Evolutionary conservation across 2,113 vertebrate species (phyloP), one percentile per base, ranked within the genome.

Genomic region (Setophaga coronata): DNA sequence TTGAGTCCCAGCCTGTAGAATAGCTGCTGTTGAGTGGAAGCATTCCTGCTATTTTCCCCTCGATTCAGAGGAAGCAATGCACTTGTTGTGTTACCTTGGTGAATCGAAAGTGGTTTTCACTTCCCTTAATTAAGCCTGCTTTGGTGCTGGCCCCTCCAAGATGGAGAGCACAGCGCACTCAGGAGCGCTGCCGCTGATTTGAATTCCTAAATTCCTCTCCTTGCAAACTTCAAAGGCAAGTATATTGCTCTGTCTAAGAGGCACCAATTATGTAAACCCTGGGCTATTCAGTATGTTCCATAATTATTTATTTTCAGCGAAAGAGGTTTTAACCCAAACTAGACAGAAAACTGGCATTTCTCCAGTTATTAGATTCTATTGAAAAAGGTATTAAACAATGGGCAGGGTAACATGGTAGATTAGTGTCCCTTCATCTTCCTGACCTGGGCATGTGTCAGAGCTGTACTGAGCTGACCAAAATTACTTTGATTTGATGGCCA

Each of bases 401-500:
- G 97, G 90, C 95, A 93, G 93, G 95, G 95, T 95, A 96, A 90
- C 69, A 57, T 88, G 96, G 96, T 96, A 95, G 94, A 95, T 94
- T 89, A 94, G 96, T 87, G 91, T 83, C 82, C 73, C 97, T 98
- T 97, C 97, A 96, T 97, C 96, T 98, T 95, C 66, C 86, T 97
- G 98, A 97, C 98, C 98, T 96, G 97, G 97, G 93, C 91, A 96
- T 95, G 87, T 97, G 97, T 98, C 97, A 97, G 87, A 91, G 79
- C 91, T 82, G 64, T 87, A 78, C 90, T 91, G 96, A 95, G 92
- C 92, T 96, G 97, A 97, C 95, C 96, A 96, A 96, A 97, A 97
- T 97, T 94, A 97, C 97, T 98, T 97, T 96, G 97, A 97, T 97
- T 98, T 97, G 97, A 97, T 97, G 97, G 92, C 97, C 92, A 56